Percentiles rank a stretch among this genome's conserved stretches.
Evolutionary conservation across 1,140 invertebrate genomes (phyloP).

Genomic region (Lordiphosa clarofinis): DNA sequence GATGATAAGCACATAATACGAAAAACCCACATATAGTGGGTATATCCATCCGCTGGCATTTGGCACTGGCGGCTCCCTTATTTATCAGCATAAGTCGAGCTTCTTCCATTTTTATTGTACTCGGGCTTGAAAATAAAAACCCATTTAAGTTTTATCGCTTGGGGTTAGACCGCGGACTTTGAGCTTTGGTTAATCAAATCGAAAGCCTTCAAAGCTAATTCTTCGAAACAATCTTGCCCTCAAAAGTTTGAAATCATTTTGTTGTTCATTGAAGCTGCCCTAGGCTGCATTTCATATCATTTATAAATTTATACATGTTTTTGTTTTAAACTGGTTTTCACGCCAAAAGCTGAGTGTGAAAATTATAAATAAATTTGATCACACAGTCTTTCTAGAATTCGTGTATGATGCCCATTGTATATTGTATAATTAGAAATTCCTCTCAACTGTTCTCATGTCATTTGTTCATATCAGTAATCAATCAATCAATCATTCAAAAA

Average conservation of each 20-base stretch:
- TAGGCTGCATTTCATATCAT: constrained; percentile 1
- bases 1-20: no score
- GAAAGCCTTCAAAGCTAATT: constrained; percentile 17
- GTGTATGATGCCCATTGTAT: neutral
- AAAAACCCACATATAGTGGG: constrained; percentile 4
- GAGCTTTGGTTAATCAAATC: constrained; percentile 17
- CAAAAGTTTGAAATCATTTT: neutral
- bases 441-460: constrained; percentile 6
- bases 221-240: constrained; percentile 20
- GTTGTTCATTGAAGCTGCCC: constrained; percentile 8
- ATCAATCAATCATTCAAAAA: constrained; percentile 33
- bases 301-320: neutral
- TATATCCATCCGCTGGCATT: constrained; percentile 48
- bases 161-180: constrained; percentile 15
- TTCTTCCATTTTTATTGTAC: neutral
- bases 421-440: neutral
- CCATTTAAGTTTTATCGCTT: constrained; percentile 3
- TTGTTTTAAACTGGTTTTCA: constrained; percentile 18
- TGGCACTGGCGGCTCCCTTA: constrained; percentile 8
- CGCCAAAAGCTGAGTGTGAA: no score
- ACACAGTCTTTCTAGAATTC: neutral
- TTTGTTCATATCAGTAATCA: constrained; percentile 9
- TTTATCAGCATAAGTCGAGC: constrained; percentile 19
- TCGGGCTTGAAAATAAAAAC: constrained; percentile 3
- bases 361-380: no score